Evolutionary conservation across 2,888 invertebrate genomes (phyloP).

Genomic region (Mycalesis mineus): DNA sequence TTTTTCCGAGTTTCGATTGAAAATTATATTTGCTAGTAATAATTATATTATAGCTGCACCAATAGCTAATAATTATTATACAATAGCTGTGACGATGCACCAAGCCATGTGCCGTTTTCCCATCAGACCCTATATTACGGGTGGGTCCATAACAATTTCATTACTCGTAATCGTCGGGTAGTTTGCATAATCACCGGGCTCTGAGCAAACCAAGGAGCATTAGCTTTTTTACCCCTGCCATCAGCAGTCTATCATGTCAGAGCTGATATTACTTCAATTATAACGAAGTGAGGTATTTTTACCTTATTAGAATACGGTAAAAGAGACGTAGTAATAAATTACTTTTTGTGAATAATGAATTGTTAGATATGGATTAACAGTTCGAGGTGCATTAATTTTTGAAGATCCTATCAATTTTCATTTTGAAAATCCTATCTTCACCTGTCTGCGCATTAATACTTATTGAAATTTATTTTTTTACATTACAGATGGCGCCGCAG

Average conservation of each 20-base stretch:
- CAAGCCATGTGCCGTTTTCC: slow-evolving; percentile 50
- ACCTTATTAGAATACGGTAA: too few relatives aligned
- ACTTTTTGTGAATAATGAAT: too few relatives aligned
- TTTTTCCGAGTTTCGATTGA: too few relatives aligned
- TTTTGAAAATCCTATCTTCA: too few relatives aligned
- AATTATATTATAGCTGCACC: neutral
- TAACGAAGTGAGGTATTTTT: neutral
- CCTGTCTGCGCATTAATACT: neutral
- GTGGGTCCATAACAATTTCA: slow-evolving; percentile 59
- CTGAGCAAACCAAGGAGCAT: slow-evolving; percentile 29
- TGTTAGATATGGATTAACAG: too few relatives aligned
- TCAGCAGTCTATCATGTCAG: neutral
- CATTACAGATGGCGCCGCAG: slow-evolving; percentile 59
- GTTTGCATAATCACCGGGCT: slow-evolving; percentile 43
- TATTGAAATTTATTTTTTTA: slow-evolving; percentile 8
- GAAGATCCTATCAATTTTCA: too few relatives aligned
- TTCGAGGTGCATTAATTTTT: too few relatives aligned
- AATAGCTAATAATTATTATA: neutral
- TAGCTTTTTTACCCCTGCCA: slow-evolving; percentile 14
- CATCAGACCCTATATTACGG: slow-evolving; percentile 49
- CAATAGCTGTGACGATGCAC: slow-evolving; percentile 30
- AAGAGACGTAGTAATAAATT: too few relatives aligned
- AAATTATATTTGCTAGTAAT: neutral
- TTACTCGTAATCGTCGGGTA: slow-evolving; percentile 40
- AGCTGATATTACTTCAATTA: neutral